Conservation (phyloP, 2,113 vertebrate genomes). For the Pan troglodytes region DNA sequence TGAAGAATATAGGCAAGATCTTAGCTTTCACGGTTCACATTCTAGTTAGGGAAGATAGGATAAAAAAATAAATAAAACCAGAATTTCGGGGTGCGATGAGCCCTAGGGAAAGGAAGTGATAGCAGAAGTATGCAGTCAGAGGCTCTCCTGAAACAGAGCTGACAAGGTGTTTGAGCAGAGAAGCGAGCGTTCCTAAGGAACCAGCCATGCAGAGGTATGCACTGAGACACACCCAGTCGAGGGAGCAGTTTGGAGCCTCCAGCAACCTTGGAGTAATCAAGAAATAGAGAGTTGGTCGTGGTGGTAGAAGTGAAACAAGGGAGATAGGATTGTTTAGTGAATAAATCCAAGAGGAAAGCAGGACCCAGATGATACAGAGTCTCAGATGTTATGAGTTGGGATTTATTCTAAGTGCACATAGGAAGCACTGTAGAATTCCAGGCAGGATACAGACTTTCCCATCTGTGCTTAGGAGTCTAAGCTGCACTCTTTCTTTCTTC, state of each 20-base stretch:
- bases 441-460: fast-evolving
- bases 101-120: no score
- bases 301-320: not conserved
- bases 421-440: not conserved
- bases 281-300: not conserved
- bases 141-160: not conserved
- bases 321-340: not conserved
- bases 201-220: not conserved
- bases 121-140: not conserved
- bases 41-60: not conserved
- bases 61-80: not conserved
- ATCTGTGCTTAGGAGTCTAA: not conserved
- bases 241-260: not conserved
- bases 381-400: not conserved
- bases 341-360: no score
- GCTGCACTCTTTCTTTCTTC: not conserved
- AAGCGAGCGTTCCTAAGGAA: not conserved
- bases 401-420: not conserved
- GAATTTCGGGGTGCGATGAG: fast-evolving
- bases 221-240: fast-evolving
- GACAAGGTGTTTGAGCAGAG: not conserved
- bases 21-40: not conserved
- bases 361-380: no score
- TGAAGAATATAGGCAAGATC: not conserved
- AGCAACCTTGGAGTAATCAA: not conserved